These are phyloP conservation scores for Oreonectes daqikongensis DNA, from an alignment of 2,797 vertebrate species.

Conservation along the genomic window DNA sequence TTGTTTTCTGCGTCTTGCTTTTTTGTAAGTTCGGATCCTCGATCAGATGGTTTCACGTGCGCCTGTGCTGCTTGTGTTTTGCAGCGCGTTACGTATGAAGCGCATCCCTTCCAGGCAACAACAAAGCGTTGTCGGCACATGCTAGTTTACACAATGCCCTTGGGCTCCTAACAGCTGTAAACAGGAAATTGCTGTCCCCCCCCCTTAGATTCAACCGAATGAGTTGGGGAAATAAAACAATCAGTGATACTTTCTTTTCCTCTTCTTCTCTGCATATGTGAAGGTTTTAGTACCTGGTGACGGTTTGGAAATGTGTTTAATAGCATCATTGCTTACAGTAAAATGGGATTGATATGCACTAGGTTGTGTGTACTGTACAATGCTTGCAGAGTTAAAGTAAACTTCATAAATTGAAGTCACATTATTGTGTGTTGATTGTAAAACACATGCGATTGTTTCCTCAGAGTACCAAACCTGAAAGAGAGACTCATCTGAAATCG, in stretches of 20 bases:
- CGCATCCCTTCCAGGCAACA: slow-evolving; percentile 57
- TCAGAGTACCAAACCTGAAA: slow-evolving; percentile 89
- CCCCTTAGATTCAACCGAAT: slow-evolving; percentile 47
- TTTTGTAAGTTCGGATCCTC: slow-evolving; percentile 39
- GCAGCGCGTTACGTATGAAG: slow-evolving; percentile 55
- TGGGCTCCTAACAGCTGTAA: slow-evolving; percentile 50
- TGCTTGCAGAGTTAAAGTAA: no score
- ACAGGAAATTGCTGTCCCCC: slow-evolving; percentile 40
- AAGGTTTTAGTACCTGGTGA: slow-evolving; percentile 33
- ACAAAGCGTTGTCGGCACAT: slow-evolving; percentile 55
- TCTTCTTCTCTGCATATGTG: slow-evolving; percentile 21
- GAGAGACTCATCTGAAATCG: slow-evolving; percentile 78
- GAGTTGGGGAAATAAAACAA: slow-evolving; percentile 44
- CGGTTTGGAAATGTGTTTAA: slow-evolving; percentile 14
- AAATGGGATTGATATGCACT: neutral
- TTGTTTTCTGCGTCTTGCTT: slow-evolving; percentile 58
- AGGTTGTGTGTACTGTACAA: neutral
- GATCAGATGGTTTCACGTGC: neutral
- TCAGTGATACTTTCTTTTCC: slow-evolving; percentile 17
- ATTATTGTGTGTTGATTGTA: slow-evolving; percentile 18
- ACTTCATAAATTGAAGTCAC: slow-evolving; percentile 21
- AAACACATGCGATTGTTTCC: slow-evolving; percentile 50
- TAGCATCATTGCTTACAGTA: neutral
- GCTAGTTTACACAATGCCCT: slow-evolving; percentile 60
- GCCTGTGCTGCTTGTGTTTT: slow-evolving; percentile 41